These are phyloP conservation scores for Eulithis testata DNA, from an alignment of 2,888 invertebrate genomes.

Conservation along the genomic window DNA sequence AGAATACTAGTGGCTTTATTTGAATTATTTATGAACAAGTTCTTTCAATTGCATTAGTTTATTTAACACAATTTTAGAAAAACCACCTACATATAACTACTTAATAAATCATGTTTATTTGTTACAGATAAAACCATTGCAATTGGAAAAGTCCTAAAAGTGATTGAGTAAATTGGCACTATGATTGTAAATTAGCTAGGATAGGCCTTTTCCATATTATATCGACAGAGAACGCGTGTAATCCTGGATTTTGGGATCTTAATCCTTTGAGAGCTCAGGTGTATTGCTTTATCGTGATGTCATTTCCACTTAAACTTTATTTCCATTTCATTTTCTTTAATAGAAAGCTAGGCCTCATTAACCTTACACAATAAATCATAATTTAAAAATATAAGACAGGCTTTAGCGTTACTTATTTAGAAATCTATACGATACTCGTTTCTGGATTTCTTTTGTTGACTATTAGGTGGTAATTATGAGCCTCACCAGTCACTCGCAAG, in stretches of 20 bases:
- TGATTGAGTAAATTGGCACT: conserved; percentile 91
- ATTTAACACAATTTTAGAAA: too few species aligned
- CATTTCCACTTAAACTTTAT: conserved; percentile 57
- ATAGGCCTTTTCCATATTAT: conserved; percentile 81
- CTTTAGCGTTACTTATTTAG: conserved; percentile 47
- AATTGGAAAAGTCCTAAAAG: conserved; percentile 99
- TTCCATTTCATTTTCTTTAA: conserved; percentile 55
- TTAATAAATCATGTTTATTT: conserved; percentile 34
- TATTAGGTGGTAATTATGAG: conserved; percentile 8
- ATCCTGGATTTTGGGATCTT: conserved; percentile 71
- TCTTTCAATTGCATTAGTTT: too few species aligned
- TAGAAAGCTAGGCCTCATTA: conserved; percentile 73
- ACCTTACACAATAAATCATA: conserved; percentile 47
- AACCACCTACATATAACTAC: too few species aligned
- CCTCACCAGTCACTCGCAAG: too few species aligned
- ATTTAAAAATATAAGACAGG: conserved; percentile 40
- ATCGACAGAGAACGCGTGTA: conserved; percentile 75
- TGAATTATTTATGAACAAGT: too few species aligned
- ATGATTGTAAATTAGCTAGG: conserved; percentile 82
- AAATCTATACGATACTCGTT: conserved; percentile 54
- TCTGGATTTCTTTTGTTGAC: conserved; percentile 37
- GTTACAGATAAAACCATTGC: conserved; percentile 90
- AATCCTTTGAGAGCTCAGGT: conserved; percentile 73
- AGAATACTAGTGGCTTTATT: too few species aligned
- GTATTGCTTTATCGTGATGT: conserved; percentile 66